Evolutionary conservation across 2,113 vertebrate genomes (phyloP), one percentile per base, ranked within the genome.

Genomic region (Platichthys stellatus): DNA sequence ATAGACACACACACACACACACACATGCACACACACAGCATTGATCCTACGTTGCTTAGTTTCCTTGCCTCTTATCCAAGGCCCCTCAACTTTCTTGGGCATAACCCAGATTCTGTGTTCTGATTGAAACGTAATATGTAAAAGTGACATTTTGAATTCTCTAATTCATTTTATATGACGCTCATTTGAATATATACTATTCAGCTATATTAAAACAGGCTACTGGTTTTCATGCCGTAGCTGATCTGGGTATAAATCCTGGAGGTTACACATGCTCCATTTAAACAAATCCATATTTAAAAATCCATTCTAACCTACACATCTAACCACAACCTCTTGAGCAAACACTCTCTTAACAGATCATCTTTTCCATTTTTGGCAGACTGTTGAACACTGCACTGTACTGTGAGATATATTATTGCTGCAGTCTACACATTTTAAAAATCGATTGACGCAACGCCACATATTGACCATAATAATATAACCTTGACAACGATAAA

Each of bases 401-500:
- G 40, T 9, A 40, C 23, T 60, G 7, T 56, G 21, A 21, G 9
- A 17, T 31, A 3, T 8, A 53, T 73, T 38, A 38, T 1, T 72
- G 51, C 21, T 64, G 21, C 35, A 54, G 24, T 20, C 24, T 5
- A 35, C 40, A 53, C 6, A 17, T 28, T 63, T 63, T 71, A 4
- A 67, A 43, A 43, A 72, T 21, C 49, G 18, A 24, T 54, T 43
- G 54, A 43, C 28, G 47, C 58, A 43, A 69, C 28, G 20, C 21
- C 5, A 49, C 38, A 14, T 23, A 45, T 47, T 45, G 26, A 20
- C 51, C 65, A 63, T 74, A 64, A 54, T 63, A 78, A 60, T 38
- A 26, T 47, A 69, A 76, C 74, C 53, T 64, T 72, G 58, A 64
- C 6, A 17, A 57, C 14, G 18, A 81, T 62, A 51, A 71, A 69